Evolutionary conservation across 2,797 vertebrate genomes (phyloP).

Genomic region (Mormyrus hasselquistii): DNA sequence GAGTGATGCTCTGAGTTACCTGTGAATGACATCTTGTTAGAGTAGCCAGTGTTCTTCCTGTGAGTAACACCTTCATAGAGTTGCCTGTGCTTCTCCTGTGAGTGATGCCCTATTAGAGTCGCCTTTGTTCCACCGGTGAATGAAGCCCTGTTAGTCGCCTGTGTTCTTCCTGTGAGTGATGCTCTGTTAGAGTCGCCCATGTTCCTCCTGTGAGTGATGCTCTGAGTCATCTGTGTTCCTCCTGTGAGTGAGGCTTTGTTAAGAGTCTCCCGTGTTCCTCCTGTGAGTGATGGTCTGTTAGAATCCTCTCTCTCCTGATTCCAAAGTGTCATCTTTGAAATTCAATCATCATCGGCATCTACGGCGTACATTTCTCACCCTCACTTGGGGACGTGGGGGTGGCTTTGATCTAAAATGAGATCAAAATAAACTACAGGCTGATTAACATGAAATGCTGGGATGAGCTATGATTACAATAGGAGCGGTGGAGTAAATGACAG

Average conservation of each 20-base stretch:
- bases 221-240: not conserved
- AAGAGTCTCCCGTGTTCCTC: not conserved
- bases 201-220: not conserved
- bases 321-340: conserved; percentile 52
- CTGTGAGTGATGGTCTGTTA: not conserved
- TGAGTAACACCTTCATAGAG: not conserved
- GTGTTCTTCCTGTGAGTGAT: not conserved
- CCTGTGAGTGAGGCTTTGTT: not conserved
- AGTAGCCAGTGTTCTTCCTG: not conserved
- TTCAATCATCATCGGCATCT: conserved; percentile 55
- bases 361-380: conserved; percentile 26
- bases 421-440: not conserved
- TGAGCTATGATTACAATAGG: not conserved
- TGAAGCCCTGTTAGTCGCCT: not conserved
- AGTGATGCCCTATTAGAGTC: not conserved
- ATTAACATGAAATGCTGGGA: not conserved
- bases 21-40: not conserved
- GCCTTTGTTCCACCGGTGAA: not conserved
- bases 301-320: conserved; percentile 45
- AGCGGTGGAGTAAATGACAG: not conserved
- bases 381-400: not conserved
- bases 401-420: not conserved
- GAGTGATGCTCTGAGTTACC: not conserved
- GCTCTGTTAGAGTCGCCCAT: not conserved
- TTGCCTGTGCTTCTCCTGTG: not conserved